Base-by-base conservation (phyloP, 1,140 invertebrate genomes). In the Drosophila pandora region DNA sequence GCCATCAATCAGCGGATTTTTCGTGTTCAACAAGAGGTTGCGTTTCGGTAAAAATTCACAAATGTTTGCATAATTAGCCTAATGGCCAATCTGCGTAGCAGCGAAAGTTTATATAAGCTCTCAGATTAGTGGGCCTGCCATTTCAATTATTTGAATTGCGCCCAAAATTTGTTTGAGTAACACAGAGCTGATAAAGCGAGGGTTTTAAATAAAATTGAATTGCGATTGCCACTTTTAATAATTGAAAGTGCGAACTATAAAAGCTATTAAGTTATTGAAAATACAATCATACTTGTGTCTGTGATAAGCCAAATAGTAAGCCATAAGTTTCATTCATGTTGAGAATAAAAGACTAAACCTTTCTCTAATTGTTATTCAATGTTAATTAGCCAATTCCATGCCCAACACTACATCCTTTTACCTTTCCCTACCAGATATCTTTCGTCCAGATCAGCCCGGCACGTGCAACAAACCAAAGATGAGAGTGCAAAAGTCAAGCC, bases 401-500 rank as follows among this genome's bases (percentile, higher is more conserved):
- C 8, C 32, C 32, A n/a, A 60, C 21, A 52, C 23, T 53, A 28
- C 59, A 61, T 60, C 37, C 61, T 32, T 60, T 62, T 37, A 41
- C 47, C 47, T 52, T 53, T 54, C 17, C 8, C 39, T 43, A 13
- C 21, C n/a, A 21, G 22, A 17, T 21, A 41, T 48, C 55, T 8
- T 30, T 53, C 21, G 45, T 34, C 21, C 23, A 37, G 41, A 13
- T 43, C 41, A 43, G 0, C 5, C 5, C 63, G 82, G 82, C 82
- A 85, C 82, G 82, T 85, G 82, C 59, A 75, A 23, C 47, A 47
- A 21, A 59, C 55, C 67, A 63, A 64, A 50, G 70, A 85, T 64
- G 70, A 88, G 63, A 88, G 88, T 90, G 88, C 88, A 90, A 90
- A 88, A 90, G 88, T 90, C 88, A 90, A 81, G 58, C 58, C 47